These are phyloP conservation scores for Falco rusticolus DNA, from an alignment of 2,797 vertebrate species.

Conservation along the genomic window DNA sequence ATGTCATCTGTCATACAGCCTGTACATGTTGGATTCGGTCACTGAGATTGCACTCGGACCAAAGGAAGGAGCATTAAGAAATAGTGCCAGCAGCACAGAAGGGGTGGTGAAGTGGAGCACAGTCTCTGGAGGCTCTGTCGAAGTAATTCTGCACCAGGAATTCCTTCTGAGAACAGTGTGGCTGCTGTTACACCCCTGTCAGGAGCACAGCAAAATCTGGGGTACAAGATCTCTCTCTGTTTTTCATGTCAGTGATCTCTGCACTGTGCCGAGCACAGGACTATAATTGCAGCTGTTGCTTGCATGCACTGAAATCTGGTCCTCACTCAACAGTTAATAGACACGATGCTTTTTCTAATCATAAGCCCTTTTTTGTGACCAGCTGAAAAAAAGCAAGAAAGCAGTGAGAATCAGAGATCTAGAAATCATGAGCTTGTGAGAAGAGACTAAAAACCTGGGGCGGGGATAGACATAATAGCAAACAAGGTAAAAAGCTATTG, in stretches of 20 bases:
- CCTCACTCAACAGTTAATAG: background rate
- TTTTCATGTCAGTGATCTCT: background rate
- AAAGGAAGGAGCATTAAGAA: background rate
- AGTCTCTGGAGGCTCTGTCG: background rate
- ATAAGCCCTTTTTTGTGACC: background rate
- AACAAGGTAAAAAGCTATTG: background rate
- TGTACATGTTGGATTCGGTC: background rate
- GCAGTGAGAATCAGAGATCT: background rate
- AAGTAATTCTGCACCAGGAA: background rate
- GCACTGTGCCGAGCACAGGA: background rate
- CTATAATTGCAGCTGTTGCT: background rate
- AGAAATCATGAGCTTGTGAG: background rate
- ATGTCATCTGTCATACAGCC: background rate
- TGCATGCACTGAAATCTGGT: background rate
- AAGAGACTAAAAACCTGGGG: background rate
- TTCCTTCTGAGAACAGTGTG: background rate
- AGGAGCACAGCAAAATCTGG: background rate
- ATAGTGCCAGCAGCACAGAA: background rate
- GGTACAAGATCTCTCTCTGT: background rate
- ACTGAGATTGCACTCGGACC: background rate
- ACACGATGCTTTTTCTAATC: background rate
- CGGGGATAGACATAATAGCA: background rate
- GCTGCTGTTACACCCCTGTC: background rate
- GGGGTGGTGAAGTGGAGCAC: background rate
- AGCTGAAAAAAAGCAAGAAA: background rate